These are phyloP conservation scores for Dryomyza anilis DNA, from an alignment of 2,888 invertebrate genomes.

Conservation along the genomic window DNA sequence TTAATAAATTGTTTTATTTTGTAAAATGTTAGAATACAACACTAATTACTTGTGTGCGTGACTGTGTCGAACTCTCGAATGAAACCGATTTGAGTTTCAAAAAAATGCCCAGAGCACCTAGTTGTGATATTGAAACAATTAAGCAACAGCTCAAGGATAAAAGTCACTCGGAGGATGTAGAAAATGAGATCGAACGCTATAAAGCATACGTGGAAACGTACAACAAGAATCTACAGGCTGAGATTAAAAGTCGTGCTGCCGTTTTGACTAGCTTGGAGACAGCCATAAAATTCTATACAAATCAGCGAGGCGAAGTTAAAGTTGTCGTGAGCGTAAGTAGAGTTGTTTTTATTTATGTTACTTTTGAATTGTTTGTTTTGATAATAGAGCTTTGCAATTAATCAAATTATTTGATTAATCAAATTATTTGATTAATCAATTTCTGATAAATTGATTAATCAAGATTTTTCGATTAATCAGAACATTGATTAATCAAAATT, in stretches of 20 bases:
- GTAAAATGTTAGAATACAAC: slow-evolving; percentile 70
- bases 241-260: slow-evolving; percentile 79
- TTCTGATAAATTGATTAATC: too few relatives aligned
- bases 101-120: slow-evolving; percentile 61
- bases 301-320: slow-evolving; percentile 92
- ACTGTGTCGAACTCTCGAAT: slow-evolving; percentile 73
- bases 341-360: neutral
- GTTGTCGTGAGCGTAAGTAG: slow-evolving; percentile 89
- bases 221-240: slow-evolving; percentile 78
- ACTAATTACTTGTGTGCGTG: slow-evolving; percentile 76
- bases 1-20: too few relatives aligned
- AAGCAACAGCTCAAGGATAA: slow-evolving; percentile 85
- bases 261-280: slow-evolving; percentile 79
- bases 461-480: too few relatives aligned
- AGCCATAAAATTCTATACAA: slow-evolving; percentile 85
- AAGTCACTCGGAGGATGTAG: slow-evolving; percentile 83
- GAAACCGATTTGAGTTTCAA: slow-evolving; percentile 74
- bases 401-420: too few relatives aligned
- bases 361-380: neutral
- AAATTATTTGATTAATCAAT: too few relatives aligned
- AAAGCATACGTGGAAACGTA: slow-evolving; percentile 80
- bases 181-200: slow-evolving; percentile 84
- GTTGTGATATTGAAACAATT: slow-evolving; percentile 78
- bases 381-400: too few relatives aligned
- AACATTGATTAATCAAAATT: too few relatives aligned